Evolutionary conservation across 2,797 vertebrate genomes (phyloP).

Genomic region (Gorsachius magnificus): DNA sequence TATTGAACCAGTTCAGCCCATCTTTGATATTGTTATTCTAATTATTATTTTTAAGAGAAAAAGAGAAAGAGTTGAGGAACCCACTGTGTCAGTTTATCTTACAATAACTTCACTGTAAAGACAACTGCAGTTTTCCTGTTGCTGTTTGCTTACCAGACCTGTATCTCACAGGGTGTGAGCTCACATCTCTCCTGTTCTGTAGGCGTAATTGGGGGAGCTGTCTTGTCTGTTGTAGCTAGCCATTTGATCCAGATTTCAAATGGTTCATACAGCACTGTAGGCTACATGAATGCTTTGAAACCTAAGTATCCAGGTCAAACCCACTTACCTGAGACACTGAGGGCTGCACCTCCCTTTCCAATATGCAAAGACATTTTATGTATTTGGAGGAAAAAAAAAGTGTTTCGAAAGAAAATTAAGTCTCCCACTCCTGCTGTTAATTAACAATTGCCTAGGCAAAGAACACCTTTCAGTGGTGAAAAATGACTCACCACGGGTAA

Average conservation of each 20-base stretch:
- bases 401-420: not conserved
- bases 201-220: not conserved
- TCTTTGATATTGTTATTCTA: not conserved
- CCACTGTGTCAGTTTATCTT: not conserved
- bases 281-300: not conserved
- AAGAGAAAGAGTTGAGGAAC: not conserved
- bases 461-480: not conserved
- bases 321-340: not conserved
- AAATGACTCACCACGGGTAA: not conserved
- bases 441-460: conserved; percentile 4
- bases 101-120: not conserved
- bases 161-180: not conserved
- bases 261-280: not conserved
- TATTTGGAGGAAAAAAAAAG: not conserved
- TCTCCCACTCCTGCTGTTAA: not conserved
- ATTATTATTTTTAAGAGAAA: not conserved
- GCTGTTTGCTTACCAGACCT: not conserved
- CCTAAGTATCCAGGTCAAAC: not conserved
- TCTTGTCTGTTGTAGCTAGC: not conserved
- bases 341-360: not conserved
- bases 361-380: not conserved
- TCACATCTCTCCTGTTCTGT: not conserved
- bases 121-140: not conserved
- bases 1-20: not conserved
- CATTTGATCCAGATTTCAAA: not conserved